Percentiles rank a stretch among this genome's conserved stretches.
Conservation (phyloP, 2,797 vertebrate genomes). For the Propithecus deckenii region DNA sequence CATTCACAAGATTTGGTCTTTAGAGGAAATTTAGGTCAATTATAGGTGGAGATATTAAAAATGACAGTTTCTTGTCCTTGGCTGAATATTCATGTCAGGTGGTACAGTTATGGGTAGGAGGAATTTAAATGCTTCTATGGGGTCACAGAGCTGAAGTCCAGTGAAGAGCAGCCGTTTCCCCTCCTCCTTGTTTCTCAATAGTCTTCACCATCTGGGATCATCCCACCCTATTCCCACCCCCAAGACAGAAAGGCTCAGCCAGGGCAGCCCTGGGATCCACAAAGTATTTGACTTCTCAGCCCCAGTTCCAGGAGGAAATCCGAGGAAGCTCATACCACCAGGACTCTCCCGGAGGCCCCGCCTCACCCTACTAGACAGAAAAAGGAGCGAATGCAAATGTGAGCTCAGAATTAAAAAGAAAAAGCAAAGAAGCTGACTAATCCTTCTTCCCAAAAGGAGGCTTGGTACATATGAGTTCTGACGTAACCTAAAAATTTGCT, state of each 20-base stretch:
- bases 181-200: not conserved
- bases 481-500: not conserved
- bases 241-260: not conserved
- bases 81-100: not conserved
- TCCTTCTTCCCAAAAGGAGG: not conserved
- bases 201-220: not conserved
- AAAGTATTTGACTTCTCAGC: not conserved
- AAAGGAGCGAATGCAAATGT: not conserved
- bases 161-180: not conserved
- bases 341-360: fast-evolving
- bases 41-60: not conserved
- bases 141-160: not conserved
- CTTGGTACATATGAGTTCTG: not conserved
- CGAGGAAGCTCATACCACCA: not conserved
- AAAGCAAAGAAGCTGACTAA: not conserved
- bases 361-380: not conserved
- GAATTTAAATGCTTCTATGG: not conserved
- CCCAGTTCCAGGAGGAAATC: not conserved
- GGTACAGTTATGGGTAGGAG: not conserved
- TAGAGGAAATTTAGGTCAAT: not conserved
- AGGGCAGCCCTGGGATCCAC: not conserved
- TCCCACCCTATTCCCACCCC: too few species aligned
- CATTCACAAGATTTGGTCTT: not conserved
- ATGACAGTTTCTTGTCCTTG: not conserved
- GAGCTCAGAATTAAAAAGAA: not conserved